phyloP scores from a whole-genome alignment of 2,888 invertebrate genomes.

The Pristionchus maxplancki region DNA sequence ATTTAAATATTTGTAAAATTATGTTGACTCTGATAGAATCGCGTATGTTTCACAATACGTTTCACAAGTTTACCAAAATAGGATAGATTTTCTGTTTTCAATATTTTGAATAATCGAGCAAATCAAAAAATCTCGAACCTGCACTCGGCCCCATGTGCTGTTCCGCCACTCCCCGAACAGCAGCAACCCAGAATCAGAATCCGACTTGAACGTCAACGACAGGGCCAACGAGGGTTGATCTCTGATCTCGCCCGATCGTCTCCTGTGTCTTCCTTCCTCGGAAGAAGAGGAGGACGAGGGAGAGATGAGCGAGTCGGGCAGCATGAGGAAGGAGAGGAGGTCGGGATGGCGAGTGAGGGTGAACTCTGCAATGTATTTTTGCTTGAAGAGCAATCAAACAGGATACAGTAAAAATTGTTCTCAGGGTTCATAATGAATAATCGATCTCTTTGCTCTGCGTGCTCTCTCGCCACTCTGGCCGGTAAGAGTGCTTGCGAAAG shows the following conservation, averaged over 20 bases:
- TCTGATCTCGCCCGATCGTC: background rate
- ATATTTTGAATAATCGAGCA: background rate
- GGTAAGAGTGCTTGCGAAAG: too few species aligned
- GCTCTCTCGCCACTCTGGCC: too few species aligned
- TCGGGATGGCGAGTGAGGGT: conserved; percentile 48
- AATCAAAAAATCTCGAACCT: conserved; percentile 8
- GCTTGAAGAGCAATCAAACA: too few species aligned
- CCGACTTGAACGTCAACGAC: conserved; percentile 46
- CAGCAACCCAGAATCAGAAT: conserved; percentile 41
- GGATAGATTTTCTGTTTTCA: background rate
- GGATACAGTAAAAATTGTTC: too few species aligned
- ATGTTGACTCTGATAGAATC: background rate
- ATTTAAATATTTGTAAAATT: background rate
- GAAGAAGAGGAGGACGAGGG: background rate
- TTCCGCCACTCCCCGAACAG: conserved; percentile 52
- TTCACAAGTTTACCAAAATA: background rate
- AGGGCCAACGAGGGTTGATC: background rate
- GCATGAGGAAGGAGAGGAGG: conserved; percentile 41
- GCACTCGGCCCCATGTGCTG: conserved; percentile 42
- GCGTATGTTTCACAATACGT: background rate
- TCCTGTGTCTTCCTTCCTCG: too few species aligned
- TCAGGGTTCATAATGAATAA: too few species aligned
- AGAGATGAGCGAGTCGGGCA: conserved; percentile 23
- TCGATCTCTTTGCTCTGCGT: too few species aligned
- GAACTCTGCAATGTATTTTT: background rate